Conservation (phyloP, 2,113 vertebrate species). For the Rhombomys opimus region DNA sequence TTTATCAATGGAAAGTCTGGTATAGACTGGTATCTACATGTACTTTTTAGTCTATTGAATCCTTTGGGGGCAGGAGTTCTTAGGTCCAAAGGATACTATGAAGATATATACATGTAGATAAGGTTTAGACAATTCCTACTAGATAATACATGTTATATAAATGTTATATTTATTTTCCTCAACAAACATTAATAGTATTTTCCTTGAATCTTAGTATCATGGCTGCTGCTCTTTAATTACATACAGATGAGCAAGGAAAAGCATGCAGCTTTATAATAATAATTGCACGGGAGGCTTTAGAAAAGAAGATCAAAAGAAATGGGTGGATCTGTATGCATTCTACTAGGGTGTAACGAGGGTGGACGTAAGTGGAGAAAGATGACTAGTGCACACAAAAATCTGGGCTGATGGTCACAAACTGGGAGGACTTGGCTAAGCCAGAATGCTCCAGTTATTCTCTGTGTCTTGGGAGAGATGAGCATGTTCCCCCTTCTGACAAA, state of each 20-base stretch:
- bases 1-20: neutral
- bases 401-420: neutral
- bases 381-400: too few species aligned
- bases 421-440: neutral
- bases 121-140: neutral
- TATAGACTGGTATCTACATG: neutral
- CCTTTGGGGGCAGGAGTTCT: neutral
- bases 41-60: neutral
- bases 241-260: neutral
- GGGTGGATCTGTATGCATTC: neutral
- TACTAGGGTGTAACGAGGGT: neutral
- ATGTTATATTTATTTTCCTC: neutral
- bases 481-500: neutral
- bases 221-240: neutral
- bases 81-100: neutral
- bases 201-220: neutral
- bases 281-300: neutral
- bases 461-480: neutral
- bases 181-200: neutral
- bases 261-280: neutral
- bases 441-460: neutral
- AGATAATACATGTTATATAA: neutral
- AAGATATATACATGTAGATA: neutral
- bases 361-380: neutral
- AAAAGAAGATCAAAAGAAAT: neutral